phyloP scores from a whole-genome alignment of 2,113 vertebrate genomes.

The Cnemophilus loriae region DNA sequence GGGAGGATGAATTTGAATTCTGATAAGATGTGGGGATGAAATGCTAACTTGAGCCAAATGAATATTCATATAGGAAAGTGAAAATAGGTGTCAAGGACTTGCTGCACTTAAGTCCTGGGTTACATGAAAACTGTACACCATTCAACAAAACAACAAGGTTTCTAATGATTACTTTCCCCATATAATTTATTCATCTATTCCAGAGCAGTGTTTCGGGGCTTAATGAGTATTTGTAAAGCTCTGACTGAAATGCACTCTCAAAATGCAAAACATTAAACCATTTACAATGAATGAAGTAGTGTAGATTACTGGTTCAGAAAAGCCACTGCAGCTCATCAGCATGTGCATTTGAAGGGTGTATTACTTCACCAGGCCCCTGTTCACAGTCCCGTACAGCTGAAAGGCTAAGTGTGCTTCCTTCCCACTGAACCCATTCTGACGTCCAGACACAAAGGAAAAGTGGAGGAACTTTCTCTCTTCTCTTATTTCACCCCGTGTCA shows the following conservation, averaged over 20 bases:
- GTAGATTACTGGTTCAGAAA: slow-evolving; percentile 23
- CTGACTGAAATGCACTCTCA: slow-evolving; percentile 33
- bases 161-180: slow-evolving; percentile 39
- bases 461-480: background rate
- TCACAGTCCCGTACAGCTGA: background rate
- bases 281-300: slow-evolving; percentile 36
- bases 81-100: slow-evolving; percentile 61
- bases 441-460: background rate
- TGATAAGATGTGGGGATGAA: background rate
- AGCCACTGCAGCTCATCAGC: slow-evolving; percentile 35
- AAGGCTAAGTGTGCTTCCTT: slow-evolving; percentile 10
- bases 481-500: background rate
- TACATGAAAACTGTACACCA: slow-evolving; percentile 37
- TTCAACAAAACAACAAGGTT: slow-evolving; percentile 38
- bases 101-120: slow-evolving; percentile 36
- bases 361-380: background rate
- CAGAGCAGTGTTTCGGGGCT: slow-evolving; percentile 10
- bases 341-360: slow-evolving; percentile 3
- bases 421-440: background rate
- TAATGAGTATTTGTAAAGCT: slow-evolving; percentile 57
- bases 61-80: slow-evolving; percentile 52
- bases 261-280: slow-evolving; percentile 36
- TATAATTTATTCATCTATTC: slow-evolving; percentile 64
- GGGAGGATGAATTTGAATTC: slow-evolving; percentile 9
- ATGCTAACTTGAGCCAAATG: slow-evolving; percentile 26